Percentiles rank a stretch among this genome's conserved stretches.
Evolutionary conservation across 1,140 invertebrate genomes (phyloP).

Genomic region (Sitophilus oryzae): DNA sequence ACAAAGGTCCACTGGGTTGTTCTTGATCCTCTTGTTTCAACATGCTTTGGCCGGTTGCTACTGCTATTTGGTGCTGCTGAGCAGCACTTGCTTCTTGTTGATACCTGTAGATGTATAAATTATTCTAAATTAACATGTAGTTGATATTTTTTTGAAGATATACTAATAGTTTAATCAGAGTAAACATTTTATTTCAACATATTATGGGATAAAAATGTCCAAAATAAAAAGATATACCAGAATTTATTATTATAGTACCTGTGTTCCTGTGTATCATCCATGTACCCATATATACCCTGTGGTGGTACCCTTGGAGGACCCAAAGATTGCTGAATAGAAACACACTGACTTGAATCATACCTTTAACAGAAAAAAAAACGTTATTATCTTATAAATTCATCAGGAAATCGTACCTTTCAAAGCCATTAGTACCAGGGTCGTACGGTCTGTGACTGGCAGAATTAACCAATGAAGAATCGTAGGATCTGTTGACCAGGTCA

Average conservation of each 20-base stretch:
- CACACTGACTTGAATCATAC: constrained; percentile 48
- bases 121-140: too few relatives aligned
- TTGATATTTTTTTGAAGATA: too few relatives aligned
- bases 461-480: constrained; percentile 44
- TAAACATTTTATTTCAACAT: too few relatives aligned
- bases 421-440: constrained; percentile 54
- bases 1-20: constrained; percentile 55
- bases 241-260: constrained; percentile 35
- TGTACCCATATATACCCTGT: constrained; percentile 49
- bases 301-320: constrained; percentile 50
- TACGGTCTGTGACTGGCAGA: constrained; percentile 56
- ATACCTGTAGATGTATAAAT: constrained; percentile 48
- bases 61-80: constrained; percentile 58
- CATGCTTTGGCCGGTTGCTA: constrained; percentile 50
- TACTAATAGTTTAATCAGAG: too few relatives aligned
- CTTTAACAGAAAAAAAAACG: constrained; percentile 20
- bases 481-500: constrained; percentile 48
- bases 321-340: constrained; percentile 52
- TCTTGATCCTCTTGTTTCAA: constrained; percentile 58
- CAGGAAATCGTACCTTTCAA: constrained; percentile 51
- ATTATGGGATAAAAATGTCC: too few relatives aligned
- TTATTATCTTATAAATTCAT: not conserved
- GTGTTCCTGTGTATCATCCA: constrained; percentile 52
- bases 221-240: too few relatives aligned
- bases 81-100: constrained; percentile 52